Base-by-base conservation (phyloP, 2,113 vertebrate species). In the Tenebrosternarchus preto region DNA sequence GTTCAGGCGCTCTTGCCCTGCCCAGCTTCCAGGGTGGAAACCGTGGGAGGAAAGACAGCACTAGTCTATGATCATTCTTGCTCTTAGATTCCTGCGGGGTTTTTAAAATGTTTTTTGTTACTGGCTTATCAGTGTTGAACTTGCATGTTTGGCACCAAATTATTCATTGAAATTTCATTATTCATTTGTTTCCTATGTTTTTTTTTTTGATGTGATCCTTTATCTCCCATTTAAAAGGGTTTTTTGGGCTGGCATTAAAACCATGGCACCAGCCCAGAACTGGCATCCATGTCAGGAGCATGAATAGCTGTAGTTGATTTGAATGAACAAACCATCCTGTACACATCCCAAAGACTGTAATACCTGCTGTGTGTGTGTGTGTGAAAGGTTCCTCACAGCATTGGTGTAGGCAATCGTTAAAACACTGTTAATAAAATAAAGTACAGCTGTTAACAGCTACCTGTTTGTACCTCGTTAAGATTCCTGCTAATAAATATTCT, bases 1-100 rank as follows among this genome's bases (percentile, higher is more conserved):
- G 81, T 87, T 93, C 90, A 84, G 73, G 74, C 78, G 75, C 90
- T 89, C 86, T 53, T 57, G 55, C 87, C 87, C 87, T 74, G 73
- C 89, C 87, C 85, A 2, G 15, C 63, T 12, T 60, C 36, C 33
- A 5, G 12, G 7, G 39, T 36, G 55, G 8, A 27, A 25, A 57
- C 8, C 11, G 27, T 57, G 55, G 55, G 17, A 7, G 17, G n/a
- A 57, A 57, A 5, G 5, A 59, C 56, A 59, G 3, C 22, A 5
- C 0, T 2, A 4, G 19, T 4, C 55, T 20, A 19, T 57, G n/a
- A 57, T 57, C 19, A 8, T 11, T 7, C 56, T 59, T 9, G 7
- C 20, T n/a, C 20, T 11, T n/a, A 22, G 7, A 8, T 7, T 59
- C 56, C 7, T 46, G 3, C 22, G 1, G 4, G n/a, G 1, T 59